phyloP scores from a whole-genome alignment of 2,888 invertebrate genomes.

The Agrypnus murinus region DNA sequence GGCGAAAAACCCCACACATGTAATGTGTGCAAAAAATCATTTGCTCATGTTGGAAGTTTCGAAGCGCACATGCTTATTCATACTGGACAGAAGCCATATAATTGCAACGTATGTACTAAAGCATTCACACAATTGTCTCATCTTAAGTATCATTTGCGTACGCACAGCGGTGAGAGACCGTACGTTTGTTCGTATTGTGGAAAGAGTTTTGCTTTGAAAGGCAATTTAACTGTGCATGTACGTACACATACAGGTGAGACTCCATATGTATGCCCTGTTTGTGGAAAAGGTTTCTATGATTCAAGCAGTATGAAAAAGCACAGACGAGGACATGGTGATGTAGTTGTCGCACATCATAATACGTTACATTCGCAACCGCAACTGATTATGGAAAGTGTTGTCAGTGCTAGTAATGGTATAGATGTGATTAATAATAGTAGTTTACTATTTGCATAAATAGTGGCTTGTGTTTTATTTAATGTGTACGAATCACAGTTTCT shows the following conservation, averaged over 20 bases:
- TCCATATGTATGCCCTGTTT: slow-evolving; percentile 50
- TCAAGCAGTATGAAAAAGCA: slow-evolving; percentile 56
- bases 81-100: slow-evolving; percentile 68
- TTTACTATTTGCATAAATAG: not conserved
- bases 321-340: slow-evolving; percentile 39
- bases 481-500: no score
- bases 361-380: not conserved
- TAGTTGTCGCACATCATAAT: not conserved
- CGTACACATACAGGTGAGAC: slow-evolving; percentile 51
- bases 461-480: no score
- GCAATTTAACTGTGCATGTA: slow-evolving; percentile 56
- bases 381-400: not conserved
- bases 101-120: slow-evolving; percentile 69
- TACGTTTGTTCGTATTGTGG: slow-evolving; percentile 56
- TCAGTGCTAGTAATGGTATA: not conserved
- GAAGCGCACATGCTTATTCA: slow-evolving; percentile 65
- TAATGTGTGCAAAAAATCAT: slow-evolving; percentile 61
- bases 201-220: slow-evolving; percentile 63
- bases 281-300: slow-evolving; percentile 52
- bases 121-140: slow-evolving; percentile 63
- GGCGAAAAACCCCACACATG: slow-evolving; percentile 62
- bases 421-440: slow-evolving; percentile 14
- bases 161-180: slow-evolving; percentile 64
- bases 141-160: slow-evolving; percentile 62
- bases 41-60: slow-evolving; percentile 59